Conservation (phyloP, 2,888 invertebrate species). For the Ryuthela nishihirai region DNA sequence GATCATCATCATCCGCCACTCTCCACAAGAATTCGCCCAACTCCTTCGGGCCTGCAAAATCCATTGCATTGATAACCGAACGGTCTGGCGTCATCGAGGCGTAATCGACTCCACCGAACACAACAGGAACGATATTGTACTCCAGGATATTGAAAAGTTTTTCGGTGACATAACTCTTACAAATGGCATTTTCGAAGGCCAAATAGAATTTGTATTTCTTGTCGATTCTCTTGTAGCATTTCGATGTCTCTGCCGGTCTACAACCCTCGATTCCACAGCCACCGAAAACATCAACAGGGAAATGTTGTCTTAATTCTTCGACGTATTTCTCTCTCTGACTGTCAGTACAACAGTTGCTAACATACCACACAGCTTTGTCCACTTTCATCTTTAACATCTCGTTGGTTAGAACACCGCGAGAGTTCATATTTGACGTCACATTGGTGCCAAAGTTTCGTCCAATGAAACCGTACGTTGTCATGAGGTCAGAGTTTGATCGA, state of each 20-base stretch:
- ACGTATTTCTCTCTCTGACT: constrained; percentile 34
- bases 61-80: constrained; percentile 47
- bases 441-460: neutral
- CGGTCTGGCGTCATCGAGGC: constrained; percentile 43
- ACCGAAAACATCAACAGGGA: constrained; percentile 33
- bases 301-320: constrained; percentile 10
- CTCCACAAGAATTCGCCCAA: constrained; percentile 26
- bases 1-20: constrained; percentile 3
- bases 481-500: constrained; percentile 40
- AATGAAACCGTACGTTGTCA: constrained; percentile 21
- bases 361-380: constrained; percentile 28
- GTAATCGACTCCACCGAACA: constrained; percentile 47
- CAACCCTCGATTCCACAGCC: constrained; percentile 22
- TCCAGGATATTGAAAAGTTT: constrained; percentile 44
- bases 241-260: constrained; percentile 42
- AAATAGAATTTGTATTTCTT: constrained; percentile 35
- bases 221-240: constrained; percentile 48
- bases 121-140: constrained; percentile 45
- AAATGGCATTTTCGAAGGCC: constrained; percentile 40
- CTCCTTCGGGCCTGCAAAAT: constrained; percentile 24
- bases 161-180: constrained; percentile 47
- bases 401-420: neutral
- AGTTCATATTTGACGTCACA: neutral
- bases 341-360: constrained; percentile 28
- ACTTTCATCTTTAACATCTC: constrained; percentile 1